Evolutionary conservation across 53 echinoderm and acorn worm species (phyloP), one percentile per base, ranked within the genome.

Genomic region (Mesocentrotus franciscanus): DNA sequence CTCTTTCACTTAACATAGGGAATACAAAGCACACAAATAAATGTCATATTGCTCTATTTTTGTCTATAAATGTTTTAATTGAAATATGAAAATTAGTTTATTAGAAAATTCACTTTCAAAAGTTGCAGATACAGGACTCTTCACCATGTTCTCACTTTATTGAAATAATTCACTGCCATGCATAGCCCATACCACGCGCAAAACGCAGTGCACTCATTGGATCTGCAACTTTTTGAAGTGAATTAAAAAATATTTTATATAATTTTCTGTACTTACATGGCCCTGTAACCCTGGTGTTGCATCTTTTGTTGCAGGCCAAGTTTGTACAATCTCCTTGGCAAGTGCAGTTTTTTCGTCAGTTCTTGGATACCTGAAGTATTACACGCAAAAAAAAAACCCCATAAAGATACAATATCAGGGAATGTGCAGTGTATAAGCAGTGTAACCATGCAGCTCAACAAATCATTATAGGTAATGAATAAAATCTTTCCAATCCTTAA

Each of bases 331-430:
- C 22, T 85, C 95, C 61, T 85, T 64, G 3, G 85, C 95, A 32
- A 94, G 61, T 29, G 61, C 85, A 5, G 26, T 83, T 83, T 94
- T n/a, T 81, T 81, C 61, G 94, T 83, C 30, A 81, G 79, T 30
- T 78, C 58, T 59, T 94, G 94, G 94, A 78, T 81, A 94, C 58
- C 94, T 94, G 60, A 56, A 81, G 56, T 83, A 81, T 36, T 22
- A 29, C 34, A 14, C 14, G 83, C 32, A 34, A 36, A 81, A 29
- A n/a, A n/a, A n/a, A 42, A 36, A 15, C 34, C 10, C 10, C 22
- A 33, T 81, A 81, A 8, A 81, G 7, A n/a, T 81, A 14, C 15
- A 42, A 14, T 14, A 81, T 32, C 18, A 36, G 34, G 42, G 35
- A 81, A 36, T 36, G 35, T 81, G 34, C 32, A 81, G 83, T 32